These are phyloP conservation scores for Lithophane socia DNA, from an alignment of 2,888 invertebrate species.

Conservation along the genomic window DNA sequence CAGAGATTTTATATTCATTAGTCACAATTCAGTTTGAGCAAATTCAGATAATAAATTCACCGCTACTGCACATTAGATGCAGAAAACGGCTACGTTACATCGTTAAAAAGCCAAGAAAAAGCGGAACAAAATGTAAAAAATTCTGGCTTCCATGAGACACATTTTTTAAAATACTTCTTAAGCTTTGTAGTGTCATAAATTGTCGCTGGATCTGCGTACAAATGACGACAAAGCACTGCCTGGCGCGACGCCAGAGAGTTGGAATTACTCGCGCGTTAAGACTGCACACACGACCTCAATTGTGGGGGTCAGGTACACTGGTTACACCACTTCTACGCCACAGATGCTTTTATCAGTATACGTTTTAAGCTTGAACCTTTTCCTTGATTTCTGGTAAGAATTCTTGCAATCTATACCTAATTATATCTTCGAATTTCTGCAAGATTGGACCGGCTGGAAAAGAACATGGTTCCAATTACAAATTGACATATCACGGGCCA, in stretches of 20 bases:
- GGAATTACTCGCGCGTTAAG: conserved; percentile 51
- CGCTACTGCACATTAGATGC: conserved; percentile 7
- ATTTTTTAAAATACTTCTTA: conserved; percentile 41
- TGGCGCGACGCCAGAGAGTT: conserved; percentile 56
- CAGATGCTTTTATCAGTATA: conserved; percentile 6
- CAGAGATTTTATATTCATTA: not conserved
- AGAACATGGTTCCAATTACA: not conserved
- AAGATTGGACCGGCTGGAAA: not conserved
- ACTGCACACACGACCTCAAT: conserved; percentile 44
- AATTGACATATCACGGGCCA: not conserved
- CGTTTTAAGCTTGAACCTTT: not conserved
- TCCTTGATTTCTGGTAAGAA: not conserved
- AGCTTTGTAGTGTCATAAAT: conserved; percentile 53
- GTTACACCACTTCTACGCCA: conserved; percentile 10
- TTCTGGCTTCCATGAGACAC: not conserved
- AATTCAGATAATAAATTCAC: not conserved
- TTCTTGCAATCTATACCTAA: not conserved
- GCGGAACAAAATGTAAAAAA: conserved; percentile 28
- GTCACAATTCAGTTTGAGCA: not conserved
- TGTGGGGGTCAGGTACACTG: conserved; percentile 37
- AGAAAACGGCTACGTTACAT: not conserved
- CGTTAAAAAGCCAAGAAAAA: conserved; percentile 1
- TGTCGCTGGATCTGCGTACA: conserved; percentile 43
- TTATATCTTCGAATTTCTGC: not conserved
- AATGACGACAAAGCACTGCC: conserved; percentile 50